phyloP scores from a whole-genome alignment of 2,113 vertebrate genomes.

The Bufo bufo region DNA sequence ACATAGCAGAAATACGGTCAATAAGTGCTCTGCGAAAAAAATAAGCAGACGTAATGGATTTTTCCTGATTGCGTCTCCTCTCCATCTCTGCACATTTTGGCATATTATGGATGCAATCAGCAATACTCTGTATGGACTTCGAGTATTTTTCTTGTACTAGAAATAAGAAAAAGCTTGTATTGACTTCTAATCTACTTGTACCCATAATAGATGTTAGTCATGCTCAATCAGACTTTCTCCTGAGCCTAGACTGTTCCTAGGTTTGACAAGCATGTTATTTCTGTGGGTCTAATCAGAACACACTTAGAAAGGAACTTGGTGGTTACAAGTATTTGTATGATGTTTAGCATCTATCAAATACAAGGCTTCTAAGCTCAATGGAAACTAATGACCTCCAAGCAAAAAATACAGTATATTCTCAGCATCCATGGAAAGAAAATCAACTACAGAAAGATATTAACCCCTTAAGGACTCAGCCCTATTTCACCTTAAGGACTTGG shows the following conservation, averaged over 20 bases:
- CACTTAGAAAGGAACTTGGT: not conserved
- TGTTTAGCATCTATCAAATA: not conserved
- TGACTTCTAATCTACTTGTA: not conserved
- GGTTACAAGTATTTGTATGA: not conserved
- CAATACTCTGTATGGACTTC: not conserved
- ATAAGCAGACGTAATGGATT: not conserved
- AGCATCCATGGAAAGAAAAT: not conserved
- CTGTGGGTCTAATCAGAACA: not conserved
- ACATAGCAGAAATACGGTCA: not conserved
- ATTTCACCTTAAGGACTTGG: too few relatives aligned
- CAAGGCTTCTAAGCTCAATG: not conserved
- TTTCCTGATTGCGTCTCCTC: not conserved
- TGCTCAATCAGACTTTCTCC: not conserved
- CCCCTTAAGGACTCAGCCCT: too few relatives aligned
- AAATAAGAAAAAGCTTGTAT: not conserved
- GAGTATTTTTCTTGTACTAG: not conserved
- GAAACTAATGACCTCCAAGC: not conserved
- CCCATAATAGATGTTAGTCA: not conserved
- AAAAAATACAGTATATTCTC: not conserved
- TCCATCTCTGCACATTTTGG: constrained; percentile 5
- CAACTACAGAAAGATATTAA: not conserved
- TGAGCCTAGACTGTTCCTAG: not conserved
- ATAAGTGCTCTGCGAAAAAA: not conserved
- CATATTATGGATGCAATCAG: not conserved
- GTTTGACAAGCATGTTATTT: not conserved